A percentile compares a stretch with the other conserved stretches of the same genome.
Evolutionary conservation across 2,797 vertebrate genomes (phyloP).

Genomic region (Hafferia zeledoni): DNA sequence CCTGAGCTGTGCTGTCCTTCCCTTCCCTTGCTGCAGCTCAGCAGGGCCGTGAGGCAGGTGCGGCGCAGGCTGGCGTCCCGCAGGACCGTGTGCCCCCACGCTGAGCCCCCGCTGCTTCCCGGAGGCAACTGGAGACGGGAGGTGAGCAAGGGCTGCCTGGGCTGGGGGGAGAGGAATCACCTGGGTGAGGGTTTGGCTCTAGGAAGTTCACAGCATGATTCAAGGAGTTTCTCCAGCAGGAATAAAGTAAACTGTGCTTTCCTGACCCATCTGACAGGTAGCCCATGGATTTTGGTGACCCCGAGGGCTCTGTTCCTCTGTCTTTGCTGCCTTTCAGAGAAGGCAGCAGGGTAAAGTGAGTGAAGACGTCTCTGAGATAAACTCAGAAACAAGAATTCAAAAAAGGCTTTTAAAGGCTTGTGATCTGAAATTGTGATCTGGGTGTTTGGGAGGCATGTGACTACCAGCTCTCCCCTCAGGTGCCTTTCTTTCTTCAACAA

Average conservation of each 20-base stretch:
- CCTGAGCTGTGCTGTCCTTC: neutral
- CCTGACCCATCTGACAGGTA: neutral
- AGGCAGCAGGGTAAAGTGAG: neutral
- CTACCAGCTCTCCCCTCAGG: neutral
- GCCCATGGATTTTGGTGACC: fast-evolving
- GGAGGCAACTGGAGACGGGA: slow-evolving; percentile 74
- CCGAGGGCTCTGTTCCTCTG: neutral
- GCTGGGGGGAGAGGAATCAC: neutral
- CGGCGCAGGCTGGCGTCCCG: slow-evolving; percentile 82
- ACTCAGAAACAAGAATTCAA: neutral
- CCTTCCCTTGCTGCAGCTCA: slow-evolving; percentile 72
- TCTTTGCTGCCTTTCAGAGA: neutral
- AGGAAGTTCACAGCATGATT: neutral
- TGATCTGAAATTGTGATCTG: neutral
- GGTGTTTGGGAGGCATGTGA: neutral
- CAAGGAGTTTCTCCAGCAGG: neutral
- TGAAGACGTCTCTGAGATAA: neutral
- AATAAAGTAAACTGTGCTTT: neutral
- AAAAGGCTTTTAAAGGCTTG: neutral
- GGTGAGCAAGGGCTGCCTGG: slow-evolving; percentile 72
- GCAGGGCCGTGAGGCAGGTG: slow-evolving; percentile 81
- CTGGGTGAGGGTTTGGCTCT: neutral
- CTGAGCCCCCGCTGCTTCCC: slow-evolving; percentile 68
- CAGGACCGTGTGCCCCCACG: slow-evolving; percentile 67
- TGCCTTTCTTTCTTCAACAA: neutral